Percentiles rank a stretch among this genome's conserved stretches.
Conservation (phyloP, 1,140 invertebrate species). For the Drosophila fuyamai region DNA sequence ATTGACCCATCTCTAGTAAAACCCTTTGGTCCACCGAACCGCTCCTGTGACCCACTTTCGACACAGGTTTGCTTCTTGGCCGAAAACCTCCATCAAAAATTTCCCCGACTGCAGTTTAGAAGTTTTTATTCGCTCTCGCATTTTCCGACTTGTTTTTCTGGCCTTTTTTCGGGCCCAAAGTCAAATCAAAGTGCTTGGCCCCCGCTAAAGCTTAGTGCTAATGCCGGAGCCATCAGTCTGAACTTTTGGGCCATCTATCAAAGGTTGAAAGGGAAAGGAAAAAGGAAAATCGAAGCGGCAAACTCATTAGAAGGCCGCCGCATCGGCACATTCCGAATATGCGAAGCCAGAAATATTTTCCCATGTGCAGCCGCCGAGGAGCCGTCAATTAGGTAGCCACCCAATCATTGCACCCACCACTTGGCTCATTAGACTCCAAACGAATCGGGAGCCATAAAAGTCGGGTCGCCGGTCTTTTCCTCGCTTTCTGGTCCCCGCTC, state of each 20-base stretch:
- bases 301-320: constrained; percentile 46
- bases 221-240: constrained; percentile 54
- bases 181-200: constrained; percentile 76
- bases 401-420: constrained; percentile 61
- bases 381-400: constrained; percentile 67
- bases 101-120: constrained; percentile 62
- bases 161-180: constrained; percentile 52
- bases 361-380: constrained; percentile 33
- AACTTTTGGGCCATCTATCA: constrained; percentile 69
- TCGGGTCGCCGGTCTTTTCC: constrained; percentile 9
- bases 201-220: constrained; percentile 47
- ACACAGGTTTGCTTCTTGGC: constrained; percentile 27
- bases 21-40: constrained; percentile 16
- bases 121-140: constrained; percentile 56
- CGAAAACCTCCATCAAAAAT: constrained; percentile 69
- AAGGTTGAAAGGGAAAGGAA: constrained; percentile 31
- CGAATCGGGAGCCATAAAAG: constrained; percentile 76
- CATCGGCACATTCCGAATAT: constrained; percentile 14
- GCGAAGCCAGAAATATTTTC: constrained; percentile 36
- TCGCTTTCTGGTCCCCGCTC: constrained; percentile 14
- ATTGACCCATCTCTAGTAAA: not conserved
- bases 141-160: constrained; percentile 7
- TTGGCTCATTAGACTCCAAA: constrained; percentile 75
- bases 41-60: constrained; percentile 43
- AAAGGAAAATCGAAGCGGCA: constrained; percentile 34